Conservation (phyloP, 2,888 invertebrate genomes). For the Drosophila subsilvestris region DNA sequence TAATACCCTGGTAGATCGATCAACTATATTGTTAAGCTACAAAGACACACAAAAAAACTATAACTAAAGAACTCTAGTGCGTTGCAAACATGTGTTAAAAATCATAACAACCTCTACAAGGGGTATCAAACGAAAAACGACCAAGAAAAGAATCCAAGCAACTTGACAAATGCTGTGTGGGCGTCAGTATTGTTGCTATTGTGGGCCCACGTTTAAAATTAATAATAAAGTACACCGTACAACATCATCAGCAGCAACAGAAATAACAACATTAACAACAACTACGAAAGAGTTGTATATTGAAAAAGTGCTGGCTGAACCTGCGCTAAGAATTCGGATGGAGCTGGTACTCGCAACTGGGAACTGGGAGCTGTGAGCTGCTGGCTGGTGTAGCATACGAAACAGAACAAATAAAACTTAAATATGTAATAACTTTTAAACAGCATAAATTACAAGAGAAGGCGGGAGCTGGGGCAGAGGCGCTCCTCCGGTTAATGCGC, state of each 20-base stretch:
- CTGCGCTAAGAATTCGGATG: conserved; percentile 53
- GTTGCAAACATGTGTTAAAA: background rate
- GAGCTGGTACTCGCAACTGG: conserved; percentile 6
- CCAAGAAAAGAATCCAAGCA: conserved; percentile 54
- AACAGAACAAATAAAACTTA: conserved; percentile 38
- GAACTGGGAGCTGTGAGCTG: background rate
- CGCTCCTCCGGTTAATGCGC: conserved; percentile 50
- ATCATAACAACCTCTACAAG: background rate
- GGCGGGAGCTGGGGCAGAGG: conserved; percentile 5
- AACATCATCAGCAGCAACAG: conserved; percentile 22
- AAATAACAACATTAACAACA: too few species aligned
- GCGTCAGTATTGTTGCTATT: conserved; percentile 53
- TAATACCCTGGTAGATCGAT: background rate
- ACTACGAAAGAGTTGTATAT: conserved; percentile 38
- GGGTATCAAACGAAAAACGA: conserved; percentile 18
- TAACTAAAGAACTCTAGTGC: background rate
- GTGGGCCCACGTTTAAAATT: conserved; percentile 68
- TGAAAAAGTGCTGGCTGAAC: conserved; percentile 19
- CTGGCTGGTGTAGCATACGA: conserved; percentile 36
- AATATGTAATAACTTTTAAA: conserved; percentile 54
- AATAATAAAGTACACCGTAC: conserved; percentile 70
- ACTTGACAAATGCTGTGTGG: conserved; percentile 72
- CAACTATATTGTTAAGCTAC: background rate
- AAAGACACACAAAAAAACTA: conserved; percentile 21
- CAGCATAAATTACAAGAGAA: conserved; percentile 16